A percentile compares a stretch with the other conserved stretches of the same genome.
phyloP scores from a whole-genome alignment of 2,888 invertebrate genomes.

The Metallyticus violacea region DNA sequence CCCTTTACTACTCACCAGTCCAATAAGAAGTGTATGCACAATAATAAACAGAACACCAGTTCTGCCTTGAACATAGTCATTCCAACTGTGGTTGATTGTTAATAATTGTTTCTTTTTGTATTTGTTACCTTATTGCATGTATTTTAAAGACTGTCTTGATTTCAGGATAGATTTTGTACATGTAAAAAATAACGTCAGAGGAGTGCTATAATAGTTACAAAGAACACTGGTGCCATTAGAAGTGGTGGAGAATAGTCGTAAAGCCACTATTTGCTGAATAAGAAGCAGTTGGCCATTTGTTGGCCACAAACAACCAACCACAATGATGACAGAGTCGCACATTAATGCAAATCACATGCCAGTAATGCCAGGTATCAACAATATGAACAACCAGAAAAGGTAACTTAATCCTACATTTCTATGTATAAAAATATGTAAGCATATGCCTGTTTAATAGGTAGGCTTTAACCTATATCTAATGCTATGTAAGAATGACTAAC shows the following conservation, averaged over 20 bases:
- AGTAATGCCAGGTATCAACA: conserved; percentile 49
- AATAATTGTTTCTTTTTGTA: too few relatives aligned
- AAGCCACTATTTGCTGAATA: background rate
- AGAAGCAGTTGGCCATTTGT: conserved; percentile 3
- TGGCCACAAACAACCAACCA: background rate
- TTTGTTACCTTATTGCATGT: too few relatives aligned
- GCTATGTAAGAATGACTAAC: too few relatives aligned
- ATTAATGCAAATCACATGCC: conserved; percentile 61
- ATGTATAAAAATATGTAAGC: background rate
- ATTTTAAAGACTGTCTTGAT: background rate
- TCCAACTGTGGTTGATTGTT: too few relatives aligned
- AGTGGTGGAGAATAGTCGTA: background rate
- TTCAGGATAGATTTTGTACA: background rate
- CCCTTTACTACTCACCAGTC: too few relatives aligned
- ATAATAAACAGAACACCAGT: too few relatives aligned
- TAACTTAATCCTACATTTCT: conserved; percentile 43
- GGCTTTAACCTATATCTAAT: too few relatives aligned
- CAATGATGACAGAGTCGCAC: conserved; percentile 73
- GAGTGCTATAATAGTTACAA: background rate
- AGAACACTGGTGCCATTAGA: background rate
- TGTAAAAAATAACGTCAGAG: background rate
- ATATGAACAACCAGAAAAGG: conserved; percentile 58
- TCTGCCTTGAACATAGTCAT: too few relatives aligned
- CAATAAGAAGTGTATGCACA: too few relatives aligned
- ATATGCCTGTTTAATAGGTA: background rate